These are phyloP conservation scores for Nephrotoma appendiculata DNA, from an alignment of 2,888 invertebrate species.

Conservation along the genomic window DNA sequence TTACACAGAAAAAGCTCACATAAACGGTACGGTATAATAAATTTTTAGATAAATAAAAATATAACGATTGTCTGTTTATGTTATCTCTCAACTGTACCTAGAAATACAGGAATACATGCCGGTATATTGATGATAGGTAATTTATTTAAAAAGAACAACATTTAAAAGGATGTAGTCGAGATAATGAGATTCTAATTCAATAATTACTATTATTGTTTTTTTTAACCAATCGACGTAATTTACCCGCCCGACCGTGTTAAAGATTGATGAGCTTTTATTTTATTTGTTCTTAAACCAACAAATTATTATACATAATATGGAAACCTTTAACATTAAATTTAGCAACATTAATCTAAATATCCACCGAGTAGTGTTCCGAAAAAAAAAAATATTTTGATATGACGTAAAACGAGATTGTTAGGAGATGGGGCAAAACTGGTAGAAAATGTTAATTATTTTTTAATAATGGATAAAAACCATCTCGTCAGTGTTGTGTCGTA, in stretches of 20 bases:
- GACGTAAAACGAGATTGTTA: neutral
- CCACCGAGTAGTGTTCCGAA: neutral
- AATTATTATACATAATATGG: neutral
- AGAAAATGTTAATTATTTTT: neutral
- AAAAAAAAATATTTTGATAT: neutral
- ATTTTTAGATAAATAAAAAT: neutral
- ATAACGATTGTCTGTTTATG: neutral
- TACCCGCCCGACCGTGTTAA: neutral
- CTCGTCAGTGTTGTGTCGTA: too few relatives aligned
- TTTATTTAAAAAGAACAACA: neutral
- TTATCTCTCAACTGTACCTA: neutral
- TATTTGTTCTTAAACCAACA: neutral
- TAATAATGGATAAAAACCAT: neutral
- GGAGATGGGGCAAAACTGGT: neutral
- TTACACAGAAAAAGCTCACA: neutral
- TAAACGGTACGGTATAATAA: neutral
- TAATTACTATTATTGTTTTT: neutral
- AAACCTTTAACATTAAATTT: neutral
- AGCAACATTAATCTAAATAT: neutral
- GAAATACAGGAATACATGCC: neutral
- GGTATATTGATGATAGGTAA: neutral
- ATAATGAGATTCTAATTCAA: neutral
- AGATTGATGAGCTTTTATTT: neutral
- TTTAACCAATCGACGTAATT: neutral
- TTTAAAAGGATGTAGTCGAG: neutral